Percentiles rank a stretch among this genome's conserved stretches.
phyloP scores from a whole-genome alignment of 2,888 invertebrate genomes.

The Himalopsyche anomala region DNA sequence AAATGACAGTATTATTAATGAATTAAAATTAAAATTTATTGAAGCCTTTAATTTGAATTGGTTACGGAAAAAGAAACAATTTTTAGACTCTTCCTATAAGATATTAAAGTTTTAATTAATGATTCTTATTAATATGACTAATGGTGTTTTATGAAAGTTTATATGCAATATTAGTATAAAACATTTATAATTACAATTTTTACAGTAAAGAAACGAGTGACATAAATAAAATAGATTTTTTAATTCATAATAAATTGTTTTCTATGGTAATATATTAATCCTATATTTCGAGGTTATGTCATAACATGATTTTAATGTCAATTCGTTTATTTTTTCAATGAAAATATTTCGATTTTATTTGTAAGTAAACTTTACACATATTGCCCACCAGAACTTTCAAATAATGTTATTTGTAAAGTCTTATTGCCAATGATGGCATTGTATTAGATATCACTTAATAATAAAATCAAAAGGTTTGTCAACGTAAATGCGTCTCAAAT shows the following conservation, averaged over 20 bases:
- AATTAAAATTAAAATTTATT: no score
- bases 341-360: not conserved
- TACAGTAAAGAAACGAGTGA: not conserved
- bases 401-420: no score
- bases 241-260: not conserved
- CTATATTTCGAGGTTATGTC: not conserved
- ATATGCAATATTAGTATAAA: not conserved
- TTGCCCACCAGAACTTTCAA: no score
- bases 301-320: not conserved
- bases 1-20: no score
- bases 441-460: not conserved
- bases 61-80: no score
- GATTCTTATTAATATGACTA: constrained; percentile 11
- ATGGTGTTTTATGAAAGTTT: not conserved
- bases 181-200: not conserved
- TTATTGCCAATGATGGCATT: no score
- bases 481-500: not conserved
- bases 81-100: no score
- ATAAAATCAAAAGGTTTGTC: not conserved
- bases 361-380: not conserved
- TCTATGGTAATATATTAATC: constrained; percentile 1
- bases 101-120: not conserved
- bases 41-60: no score
- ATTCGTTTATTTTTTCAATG: not conserved
- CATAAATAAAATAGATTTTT: not conserved